Percentiles rank a stretch among this genome's conserved stretches.
Conservation (phyloP, 2,113 vertebrate species). For the Philantomba maxwellii region DNA sequence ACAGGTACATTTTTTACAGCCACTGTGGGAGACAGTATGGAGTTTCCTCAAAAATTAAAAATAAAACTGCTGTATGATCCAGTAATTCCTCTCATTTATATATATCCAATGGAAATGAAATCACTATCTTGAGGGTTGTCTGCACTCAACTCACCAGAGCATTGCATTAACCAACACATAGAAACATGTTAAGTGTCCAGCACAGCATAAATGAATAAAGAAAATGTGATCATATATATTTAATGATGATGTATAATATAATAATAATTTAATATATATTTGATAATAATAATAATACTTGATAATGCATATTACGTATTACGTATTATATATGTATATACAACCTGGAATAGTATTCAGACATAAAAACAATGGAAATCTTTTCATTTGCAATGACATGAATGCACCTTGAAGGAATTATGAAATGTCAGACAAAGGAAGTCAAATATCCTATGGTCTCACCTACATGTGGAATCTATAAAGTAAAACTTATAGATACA, state of each 20-base stretch:
- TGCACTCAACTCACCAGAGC: neutral
- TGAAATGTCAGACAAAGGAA: neutral
- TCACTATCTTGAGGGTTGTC: neutral
- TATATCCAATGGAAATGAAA: neutral
- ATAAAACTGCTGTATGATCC: neutral
- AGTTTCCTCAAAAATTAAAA: neutral
- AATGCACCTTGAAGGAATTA: neutral
- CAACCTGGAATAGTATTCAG: neutral
- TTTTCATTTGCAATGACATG: neutral
- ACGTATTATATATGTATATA: neutral
- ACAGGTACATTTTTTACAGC: neutral
- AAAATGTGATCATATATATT: neutral
- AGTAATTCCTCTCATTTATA: neutral
- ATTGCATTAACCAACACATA: neutral
- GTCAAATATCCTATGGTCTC: neutral
- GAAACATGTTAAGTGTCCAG: neutral
- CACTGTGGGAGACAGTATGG: neutral
- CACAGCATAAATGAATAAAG: neutral
- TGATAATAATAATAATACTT: neutral
- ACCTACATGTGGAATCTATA: neutral
- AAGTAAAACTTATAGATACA: neutral
- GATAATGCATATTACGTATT: neutral
- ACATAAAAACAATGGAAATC: neutral
- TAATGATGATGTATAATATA: neutral
- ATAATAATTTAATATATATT: neutral